These are phyloP conservation scores for Oxytorus armatus DNA, from an alignment of 2,888 invertebrate species.

Conservation along the genomic window DNA sequence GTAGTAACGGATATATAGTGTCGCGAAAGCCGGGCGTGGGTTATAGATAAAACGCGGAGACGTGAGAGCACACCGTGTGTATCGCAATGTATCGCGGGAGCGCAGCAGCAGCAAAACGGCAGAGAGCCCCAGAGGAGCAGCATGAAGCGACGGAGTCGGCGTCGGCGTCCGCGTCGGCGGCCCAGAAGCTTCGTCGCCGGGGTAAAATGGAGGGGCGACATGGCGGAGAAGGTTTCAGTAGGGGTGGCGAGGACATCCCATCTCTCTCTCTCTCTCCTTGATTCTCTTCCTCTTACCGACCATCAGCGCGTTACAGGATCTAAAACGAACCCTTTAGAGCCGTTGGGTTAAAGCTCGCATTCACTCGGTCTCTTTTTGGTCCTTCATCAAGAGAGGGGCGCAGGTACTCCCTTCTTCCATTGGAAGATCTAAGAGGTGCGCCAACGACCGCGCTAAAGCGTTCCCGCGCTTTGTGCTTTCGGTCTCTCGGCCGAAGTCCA, in stretches of 20 bases:
- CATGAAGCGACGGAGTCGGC: constrained; percentile 73
- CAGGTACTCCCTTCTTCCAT: not conserved
- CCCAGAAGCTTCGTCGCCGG: constrained; percentile 70
- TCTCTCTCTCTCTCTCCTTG: constrained; percentile 51
- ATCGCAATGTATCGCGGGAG: constrained; percentile 83
- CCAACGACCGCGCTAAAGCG: constrained; percentile 11
- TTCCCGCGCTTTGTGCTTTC: constrained; percentile 37
- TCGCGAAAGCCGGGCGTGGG: constrained; percentile 63
- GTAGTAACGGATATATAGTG: not conserved
- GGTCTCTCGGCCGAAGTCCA: not conserved
- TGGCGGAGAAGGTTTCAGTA: constrained; percentile 73
- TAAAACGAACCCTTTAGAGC: constrained; percentile 53
- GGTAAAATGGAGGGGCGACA: constrained; percentile 67
- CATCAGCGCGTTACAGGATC: constrained; percentile 45
- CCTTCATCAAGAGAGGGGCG: constrained; percentile 15
- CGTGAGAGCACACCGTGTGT: constrained; percentile 73
- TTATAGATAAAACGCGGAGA: constrained; percentile 69
- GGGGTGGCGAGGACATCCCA: constrained; percentile 73
- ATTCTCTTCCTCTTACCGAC: constrained; percentile 28
- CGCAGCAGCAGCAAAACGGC: constrained; percentile 65
- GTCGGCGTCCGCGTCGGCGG: constrained; percentile 70
- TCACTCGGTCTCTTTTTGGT: constrained; percentile 48
- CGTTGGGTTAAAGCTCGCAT: constrained; percentile 34
- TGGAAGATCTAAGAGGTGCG: constrained; percentile 36
- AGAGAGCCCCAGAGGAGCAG: constrained; percentile 69